phyloP scores from a whole-genome alignment of 1,140 invertebrate genomes.

The Bombus breviceps region DNA sequence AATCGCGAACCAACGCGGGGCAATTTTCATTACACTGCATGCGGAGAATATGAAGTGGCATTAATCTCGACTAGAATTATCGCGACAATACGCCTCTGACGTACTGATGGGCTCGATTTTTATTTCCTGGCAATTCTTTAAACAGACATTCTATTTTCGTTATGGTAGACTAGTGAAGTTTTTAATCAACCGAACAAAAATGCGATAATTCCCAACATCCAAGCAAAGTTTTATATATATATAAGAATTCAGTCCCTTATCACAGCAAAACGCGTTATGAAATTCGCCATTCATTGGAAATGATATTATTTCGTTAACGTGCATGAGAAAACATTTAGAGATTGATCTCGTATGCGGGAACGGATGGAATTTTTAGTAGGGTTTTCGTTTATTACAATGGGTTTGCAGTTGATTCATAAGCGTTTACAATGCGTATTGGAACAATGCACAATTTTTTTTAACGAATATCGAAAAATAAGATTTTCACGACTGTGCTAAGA shows the following conservation, averaged over 20 bases:
- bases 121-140: conserved; percentile 10
- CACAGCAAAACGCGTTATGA: neutral
- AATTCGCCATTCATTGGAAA: neutral
- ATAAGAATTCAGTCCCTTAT: neutral
- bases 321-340: neutral
- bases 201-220: neutral
- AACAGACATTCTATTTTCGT: neutral
- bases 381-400: neutral
- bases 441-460: neutral
- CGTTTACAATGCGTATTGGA: neutral
- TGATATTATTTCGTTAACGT: neutral
- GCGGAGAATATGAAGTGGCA: conserved; percentile 19
- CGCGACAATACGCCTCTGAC: neutral
- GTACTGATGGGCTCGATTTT: neutral
- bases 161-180: too few species aligned
- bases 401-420: neutral
- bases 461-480: neutral
- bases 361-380: neutral
- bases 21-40: conserved; percentile 25
- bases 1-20: neutral
- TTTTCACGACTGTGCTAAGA: neutral
- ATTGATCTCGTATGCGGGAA: neutral
- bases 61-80: conserved; percentile 50
- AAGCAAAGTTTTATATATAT: neutral
- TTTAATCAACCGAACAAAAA: conserved; percentile 14